These are phyloP conservation scores for Drosophila emarginata DNA, from an alignment of 2,888 invertebrate genomes.

Conservation along the genomic window DNA sequence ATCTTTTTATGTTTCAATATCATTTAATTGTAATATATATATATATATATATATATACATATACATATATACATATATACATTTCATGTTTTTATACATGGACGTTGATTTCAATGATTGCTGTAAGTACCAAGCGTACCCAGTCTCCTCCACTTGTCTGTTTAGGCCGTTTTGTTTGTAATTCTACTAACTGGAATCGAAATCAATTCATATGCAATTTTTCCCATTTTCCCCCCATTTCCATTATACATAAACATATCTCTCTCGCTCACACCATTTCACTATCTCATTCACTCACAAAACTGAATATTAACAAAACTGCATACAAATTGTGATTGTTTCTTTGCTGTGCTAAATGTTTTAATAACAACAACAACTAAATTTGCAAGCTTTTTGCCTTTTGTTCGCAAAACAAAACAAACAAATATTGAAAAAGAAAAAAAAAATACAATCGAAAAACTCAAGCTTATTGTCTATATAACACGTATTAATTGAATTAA, in stretches of 20 bases:
- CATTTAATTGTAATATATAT: constrained; percentile 23
- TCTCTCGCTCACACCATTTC: not conserved
- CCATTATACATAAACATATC: not conserved
- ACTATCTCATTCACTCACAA: not conserved
- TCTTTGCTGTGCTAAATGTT: constrained; percentile 12
- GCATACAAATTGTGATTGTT: not conserved
- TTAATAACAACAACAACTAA: not conserved
- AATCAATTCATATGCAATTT: not conserved
- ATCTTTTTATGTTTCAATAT: constrained; percentile 22
- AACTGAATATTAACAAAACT: not conserved
- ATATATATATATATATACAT: constrained; percentile 35
- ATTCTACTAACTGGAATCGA: constrained; percentile 6
- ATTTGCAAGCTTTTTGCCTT: constrained; percentile 15
- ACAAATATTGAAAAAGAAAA: not conserved
- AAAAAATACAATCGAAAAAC: constrained; percentile 33
- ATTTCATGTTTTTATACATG: constrained; percentile 49
- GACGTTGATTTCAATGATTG: constrained; percentile 58
- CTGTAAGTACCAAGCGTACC: constrained; percentile 79
- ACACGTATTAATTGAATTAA: constrained; percentile 57
- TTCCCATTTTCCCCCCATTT: not conserved
- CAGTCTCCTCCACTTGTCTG: constrained; percentile 22
- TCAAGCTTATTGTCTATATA: constrained; percentile 50
- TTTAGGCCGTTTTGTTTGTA: constrained; percentile 8
- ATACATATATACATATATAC: too few relatives aligned
- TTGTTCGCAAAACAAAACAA: constrained; percentile 1